phyloP scores from a whole-genome alignment of 2,888 invertebrate species.

The Nesidiocoris tenuis region DNA sequence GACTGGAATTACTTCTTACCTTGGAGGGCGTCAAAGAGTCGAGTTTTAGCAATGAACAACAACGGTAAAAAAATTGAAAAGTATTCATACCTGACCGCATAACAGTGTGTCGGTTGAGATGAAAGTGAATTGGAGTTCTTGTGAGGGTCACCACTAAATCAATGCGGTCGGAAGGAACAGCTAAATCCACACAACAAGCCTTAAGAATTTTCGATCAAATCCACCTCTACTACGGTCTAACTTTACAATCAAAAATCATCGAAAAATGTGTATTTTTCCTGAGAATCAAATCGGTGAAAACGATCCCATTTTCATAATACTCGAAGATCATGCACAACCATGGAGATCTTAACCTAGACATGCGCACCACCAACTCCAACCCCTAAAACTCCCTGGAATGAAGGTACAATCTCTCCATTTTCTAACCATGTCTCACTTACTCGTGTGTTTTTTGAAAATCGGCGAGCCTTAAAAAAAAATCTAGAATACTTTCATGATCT shows the following conservation, averaged over 20 bases:
- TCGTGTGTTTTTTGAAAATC: constrained; percentile 15
- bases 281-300: background rate
- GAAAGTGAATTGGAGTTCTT: constrained; percentile 18
- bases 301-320: background rate
- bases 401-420: too few relatives aligned
- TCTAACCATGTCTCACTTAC: constrained; percentile 3
- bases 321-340: background rate
- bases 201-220: constrained; percentile 32
- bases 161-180: constrained; percentile 44
- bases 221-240: constrained; percentile 23
- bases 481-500: constrained; percentile 17
- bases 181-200: constrained; percentile 47
- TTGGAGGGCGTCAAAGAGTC: background rate
- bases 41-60: background rate
- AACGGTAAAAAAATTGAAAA: constrained; percentile 10
- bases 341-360: too few relatives aligned
- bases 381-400: too few relatives aligned
- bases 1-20: background rate
- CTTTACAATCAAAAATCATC: background rate
- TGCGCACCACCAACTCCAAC: too few relatives aligned
- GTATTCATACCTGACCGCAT: constrained; percentile 45
- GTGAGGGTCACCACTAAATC: constrained; percentile 34
- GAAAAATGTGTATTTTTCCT: background rate
- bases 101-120: constrained; percentile 15
- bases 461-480: background rate